These are phyloP conservation scores for Zaprionus vittiger DNA, from an alignment of 1,140 invertebrate species.

Conservation along the genomic window DNA sequence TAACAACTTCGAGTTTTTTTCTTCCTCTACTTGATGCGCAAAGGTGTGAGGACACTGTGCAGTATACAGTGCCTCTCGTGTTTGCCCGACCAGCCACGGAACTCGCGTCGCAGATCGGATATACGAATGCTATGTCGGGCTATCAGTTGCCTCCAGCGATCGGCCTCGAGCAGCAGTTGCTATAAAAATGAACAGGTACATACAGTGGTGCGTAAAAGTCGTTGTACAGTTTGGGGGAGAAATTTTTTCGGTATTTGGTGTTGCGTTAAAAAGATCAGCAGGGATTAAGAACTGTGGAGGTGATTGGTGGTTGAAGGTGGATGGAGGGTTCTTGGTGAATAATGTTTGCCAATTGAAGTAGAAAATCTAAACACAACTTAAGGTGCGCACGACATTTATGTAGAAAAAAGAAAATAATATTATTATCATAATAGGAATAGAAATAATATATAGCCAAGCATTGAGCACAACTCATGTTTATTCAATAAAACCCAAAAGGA, in stretches of 20 bases:
- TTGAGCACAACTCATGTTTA: constrained; percentile 61
- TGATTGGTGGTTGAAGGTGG: constrained; percentile 3
- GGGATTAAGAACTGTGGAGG: constrained; percentile 14
- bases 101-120: constrained; percentile 79
- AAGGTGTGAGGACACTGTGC: constrained; percentile 81
- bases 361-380: constrained; percentile 56
- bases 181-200: constrained; percentile 72
- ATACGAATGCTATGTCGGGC: constrained; percentile 75
- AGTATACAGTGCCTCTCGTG: constrained; percentile 83
- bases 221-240: constrained; percentile 33
- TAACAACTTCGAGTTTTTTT: constrained; percentile 61
- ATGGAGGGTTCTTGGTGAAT: constrained; percentile 25
- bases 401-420: background rate
- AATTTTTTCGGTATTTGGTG: constrained; percentile 44
- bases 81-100: constrained; percentile 83
- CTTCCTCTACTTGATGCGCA: constrained; percentile 71
- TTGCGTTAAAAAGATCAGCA: constrained; percentile 72
- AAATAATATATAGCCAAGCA: constrained; percentile 34
- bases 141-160: constrained; percentile 81
- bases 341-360: constrained; percentile 58
- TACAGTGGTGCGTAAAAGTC: constrained; percentile 66
- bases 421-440: constrained; percentile 26
- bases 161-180: constrained; percentile 81
- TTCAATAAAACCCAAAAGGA: constrained; percentile 57
- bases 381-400: constrained; percentile 57